Evolutionary conservation across 2,797 vertebrate genomes (phyloP).

Genomic region (Sebastes hubbsi): DNA sequence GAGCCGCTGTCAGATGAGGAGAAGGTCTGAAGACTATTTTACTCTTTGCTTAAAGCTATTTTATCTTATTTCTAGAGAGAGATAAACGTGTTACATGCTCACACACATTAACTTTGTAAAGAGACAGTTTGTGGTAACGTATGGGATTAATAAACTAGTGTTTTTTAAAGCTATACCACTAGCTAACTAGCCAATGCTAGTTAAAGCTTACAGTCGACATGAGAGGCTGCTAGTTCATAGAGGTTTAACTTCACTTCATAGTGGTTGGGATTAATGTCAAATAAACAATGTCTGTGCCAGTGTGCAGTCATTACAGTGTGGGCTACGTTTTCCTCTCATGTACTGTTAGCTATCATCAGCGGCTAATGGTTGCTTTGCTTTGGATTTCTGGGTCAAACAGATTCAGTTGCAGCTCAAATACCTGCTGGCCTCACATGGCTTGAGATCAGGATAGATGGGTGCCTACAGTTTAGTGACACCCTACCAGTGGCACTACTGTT

Average conservation of each 20-base stretch:
- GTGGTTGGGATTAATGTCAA: not conserved
- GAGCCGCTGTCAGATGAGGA: conserved; percentile 95
- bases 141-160: conserved; percentile 16
- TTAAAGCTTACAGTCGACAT: conserved; percentile 26
- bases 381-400: conserved; percentile 74
- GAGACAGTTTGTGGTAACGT: not conserved
- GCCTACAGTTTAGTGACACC: conserved; percentile 15
- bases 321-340: not conserved
- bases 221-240: not conserved
- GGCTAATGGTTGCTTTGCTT: conserved; percentile 54
- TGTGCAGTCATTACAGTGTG: not conserved
- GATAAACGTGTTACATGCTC: rapidly evolving
- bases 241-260: not conserved
- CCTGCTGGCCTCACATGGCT: conserved; percentile 46
- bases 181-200: conserved; percentile 67
- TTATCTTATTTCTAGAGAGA: not conserved
- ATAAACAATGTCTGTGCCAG: not conserved
- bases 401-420: conserved; percentile 74
- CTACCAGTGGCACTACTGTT: not conserved
- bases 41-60: not conserved
- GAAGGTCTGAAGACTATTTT: conserved; percentile 84
- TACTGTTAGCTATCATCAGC: conserved; percentile 43
- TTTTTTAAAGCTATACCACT: conserved; percentile 20
- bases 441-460: not conserved
- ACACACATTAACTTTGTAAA: not conserved